phyloP scores from a whole-genome alignment of 2,888 invertebrate species.

The Coelinius sp. region DNA sequence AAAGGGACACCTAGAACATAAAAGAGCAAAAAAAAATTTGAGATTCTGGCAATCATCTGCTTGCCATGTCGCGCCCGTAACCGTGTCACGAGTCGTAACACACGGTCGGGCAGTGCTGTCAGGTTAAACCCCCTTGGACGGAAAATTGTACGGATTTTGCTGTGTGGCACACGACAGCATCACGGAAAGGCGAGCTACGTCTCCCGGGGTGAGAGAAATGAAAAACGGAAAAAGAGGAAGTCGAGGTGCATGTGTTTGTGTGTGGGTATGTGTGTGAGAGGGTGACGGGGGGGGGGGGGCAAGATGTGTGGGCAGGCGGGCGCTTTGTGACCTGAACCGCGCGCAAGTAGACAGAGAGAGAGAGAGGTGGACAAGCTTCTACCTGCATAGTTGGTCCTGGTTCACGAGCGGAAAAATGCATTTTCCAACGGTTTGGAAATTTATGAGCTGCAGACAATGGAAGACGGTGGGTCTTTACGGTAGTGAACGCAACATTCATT shows the following conservation, averaged over 20 bases:
- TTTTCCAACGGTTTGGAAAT: constrained; percentile 65
- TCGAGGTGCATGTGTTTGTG: background rate
- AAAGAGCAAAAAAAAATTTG: background rate
- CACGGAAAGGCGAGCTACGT: constrained; percentile 22
- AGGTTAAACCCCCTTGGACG: constrained; percentile 33
- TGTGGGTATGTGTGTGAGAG: constrained; percentile 23
- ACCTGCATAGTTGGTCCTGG: constrained; percentile 40
- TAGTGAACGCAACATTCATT: constrained; percentile 46
- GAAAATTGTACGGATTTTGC: constrained; percentile 38
- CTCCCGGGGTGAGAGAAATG: constrained; percentile 16
- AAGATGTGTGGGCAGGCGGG: constrained; percentile 2
- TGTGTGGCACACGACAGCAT: constrained; percentile 26
- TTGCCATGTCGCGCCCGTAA: constrained; percentile 33
- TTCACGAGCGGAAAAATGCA: constrained; percentile 62
- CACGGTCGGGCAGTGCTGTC: background rate
- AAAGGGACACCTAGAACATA: background rate
- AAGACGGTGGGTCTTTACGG: constrained; percentile 49
- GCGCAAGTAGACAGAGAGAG: background rate
- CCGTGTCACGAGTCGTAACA: constrained; percentile 30
- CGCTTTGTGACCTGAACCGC: constrained; percentile 36
- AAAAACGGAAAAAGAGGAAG: background rate
- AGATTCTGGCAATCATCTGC: constrained; percentile 16
- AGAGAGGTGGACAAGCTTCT: constrained; percentile 18
- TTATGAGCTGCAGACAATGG: constrained; percentile 64
- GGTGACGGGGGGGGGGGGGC: background rate